Evolutionary conservation across 23 tunicate species (phyloP).

Genomic region (Phallusia fumigata): DNA sequence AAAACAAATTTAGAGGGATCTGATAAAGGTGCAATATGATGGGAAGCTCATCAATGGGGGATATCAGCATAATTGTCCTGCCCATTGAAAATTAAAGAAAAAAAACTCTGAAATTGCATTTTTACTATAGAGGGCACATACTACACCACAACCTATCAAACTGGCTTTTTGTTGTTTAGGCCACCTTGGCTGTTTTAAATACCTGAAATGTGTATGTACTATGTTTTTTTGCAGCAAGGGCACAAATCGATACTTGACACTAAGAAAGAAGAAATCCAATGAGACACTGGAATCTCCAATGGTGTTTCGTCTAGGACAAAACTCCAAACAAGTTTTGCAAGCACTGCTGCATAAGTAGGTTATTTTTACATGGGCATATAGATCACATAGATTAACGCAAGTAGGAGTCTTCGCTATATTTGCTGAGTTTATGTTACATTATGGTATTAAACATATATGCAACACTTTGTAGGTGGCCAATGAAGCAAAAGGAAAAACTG

Average conservation of each 20-base stretch:
- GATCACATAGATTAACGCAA: not conserved
- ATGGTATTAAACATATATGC: not conserved
- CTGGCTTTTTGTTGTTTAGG: too few species aligned
- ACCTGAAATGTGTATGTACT: too few species aligned
- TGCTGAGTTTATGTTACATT: not conserved
- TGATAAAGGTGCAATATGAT: too few species aligned
- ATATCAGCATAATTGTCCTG: too few species aligned
- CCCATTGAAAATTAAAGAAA: too few species aligned
- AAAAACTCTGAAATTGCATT: too few species aligned
- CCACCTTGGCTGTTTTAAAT: too few species aligned
- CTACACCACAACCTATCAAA: too few species aligned
- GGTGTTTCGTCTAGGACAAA: conserved; percentile 65
- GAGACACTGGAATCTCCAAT: conserved; percentile 44
- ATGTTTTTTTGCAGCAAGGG: conserved; percentile 36
- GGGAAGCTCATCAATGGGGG: too few species aligned
- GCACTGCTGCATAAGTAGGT: conserved; percentile 50
- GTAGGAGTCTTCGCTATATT: too few species aligned
- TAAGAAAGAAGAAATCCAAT: conserved; percentile 57
- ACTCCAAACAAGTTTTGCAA: conserved; percentile 70
- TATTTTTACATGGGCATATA: not conserved
- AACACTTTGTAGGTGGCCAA: conserved; percentile 63
- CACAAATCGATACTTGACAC: conserved; percentile 43
- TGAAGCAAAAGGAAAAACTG: conserved; percentile 79
- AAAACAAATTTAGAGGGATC: too few species aligned
- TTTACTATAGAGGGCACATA: too few species aligned